Evolutionary conservation across 2,888 invertebrate species (phyloP).

Genomic region (Acanthoscelides obtectus): DNA sequence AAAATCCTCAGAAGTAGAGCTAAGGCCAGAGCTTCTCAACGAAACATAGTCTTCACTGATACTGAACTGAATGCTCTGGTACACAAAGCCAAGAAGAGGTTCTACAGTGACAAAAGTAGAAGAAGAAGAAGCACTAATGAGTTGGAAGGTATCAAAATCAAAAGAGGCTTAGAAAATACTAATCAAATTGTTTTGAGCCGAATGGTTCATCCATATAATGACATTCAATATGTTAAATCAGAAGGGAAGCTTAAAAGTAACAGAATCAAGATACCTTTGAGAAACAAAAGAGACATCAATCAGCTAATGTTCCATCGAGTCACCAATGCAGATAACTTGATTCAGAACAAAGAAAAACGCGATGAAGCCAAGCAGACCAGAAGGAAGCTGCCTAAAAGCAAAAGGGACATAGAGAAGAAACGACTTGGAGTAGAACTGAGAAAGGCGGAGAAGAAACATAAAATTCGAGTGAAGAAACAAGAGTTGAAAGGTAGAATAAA

Average conservation of each 20-base stretch:
- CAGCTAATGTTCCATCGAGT: conserved; percentile 13
- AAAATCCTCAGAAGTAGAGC: conserved; percentile 37
- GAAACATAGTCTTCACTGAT: conserved; percentile 34
- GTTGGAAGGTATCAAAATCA: not conserved
- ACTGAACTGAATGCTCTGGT: conserved; percentile 35
- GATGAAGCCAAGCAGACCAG: not conserved
- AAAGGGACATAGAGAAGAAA: not conserved
- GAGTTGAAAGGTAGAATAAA: not conserved
- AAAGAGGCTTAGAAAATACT: not conserved
- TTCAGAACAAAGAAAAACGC: not conserved
- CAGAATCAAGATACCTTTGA: conserved; percentile 9
- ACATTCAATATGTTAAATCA: not conserved
- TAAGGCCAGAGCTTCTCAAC: conserved; percentile 31
- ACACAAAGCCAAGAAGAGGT: conserved; percentile 31
- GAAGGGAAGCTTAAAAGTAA: not conserved
- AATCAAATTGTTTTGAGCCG: not conserved
- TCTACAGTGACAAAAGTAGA: conserved; percentile 20
- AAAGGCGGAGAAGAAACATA: conserved; percentile 1
- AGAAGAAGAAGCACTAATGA: not conserved
- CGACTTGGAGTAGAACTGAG: not conserved
- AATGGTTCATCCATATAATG: not conserved
- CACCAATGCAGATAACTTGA: not conserved
- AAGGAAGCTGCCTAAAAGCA: not conserved
- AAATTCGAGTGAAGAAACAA: not conserved
- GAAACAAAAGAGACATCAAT: conserved; percentile 27